A percentile compares a stretch with the other conserved stretches of the same genome.
These are phyloP conservation scores for Lethenteron reissneri DNA, from an alignment of 2,113 vertebrate genomes.

Conservation along the genomic window DNA sequence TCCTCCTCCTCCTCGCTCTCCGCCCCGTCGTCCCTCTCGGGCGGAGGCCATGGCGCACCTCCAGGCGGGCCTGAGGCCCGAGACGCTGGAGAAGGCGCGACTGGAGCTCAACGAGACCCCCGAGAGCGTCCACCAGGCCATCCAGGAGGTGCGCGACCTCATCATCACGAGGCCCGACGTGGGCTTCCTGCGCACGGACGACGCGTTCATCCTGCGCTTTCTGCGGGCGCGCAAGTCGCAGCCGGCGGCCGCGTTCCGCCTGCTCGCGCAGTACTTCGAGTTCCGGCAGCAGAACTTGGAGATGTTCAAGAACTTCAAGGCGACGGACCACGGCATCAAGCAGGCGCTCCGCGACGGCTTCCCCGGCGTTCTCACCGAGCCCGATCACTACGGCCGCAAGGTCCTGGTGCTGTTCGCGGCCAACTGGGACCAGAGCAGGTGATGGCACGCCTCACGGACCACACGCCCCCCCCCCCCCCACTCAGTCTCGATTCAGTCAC, in stretches of 20 bases:
- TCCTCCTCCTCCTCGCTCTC: too few relatives aligned
- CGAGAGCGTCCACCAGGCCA: constrained; percentile 88
- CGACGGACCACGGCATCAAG: constrained; percentile 90
- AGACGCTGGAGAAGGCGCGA: constrained; percentile 94
- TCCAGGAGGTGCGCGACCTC: constrained; percentile 97
- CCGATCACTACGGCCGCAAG: constrained; percentile 85
- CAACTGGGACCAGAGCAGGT: constrained; percentile 99
- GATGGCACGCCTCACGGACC: constrained; percentile 10
- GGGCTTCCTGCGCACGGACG: constrained; percentile 89
- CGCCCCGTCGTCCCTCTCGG: too few relatives aligned
- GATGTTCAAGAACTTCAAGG: constrained; percentile 99
- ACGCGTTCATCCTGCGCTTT: constrained; percentile 85
- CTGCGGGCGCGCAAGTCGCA: constrained; percentile 89
- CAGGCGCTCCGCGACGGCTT: constrained; percentile 93
- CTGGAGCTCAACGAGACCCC: constrained; percentile 91
- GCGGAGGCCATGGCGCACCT: constrained; percentile 60
- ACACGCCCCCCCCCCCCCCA: background rate
- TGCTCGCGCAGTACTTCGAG: constrained; percentile 91
- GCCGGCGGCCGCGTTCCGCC: constrained; percentile 86
- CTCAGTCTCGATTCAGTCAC: background rate
- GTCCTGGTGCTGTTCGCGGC: constrained; percentile 87
- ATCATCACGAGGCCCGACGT: constrained; percentile 96
- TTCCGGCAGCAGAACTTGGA: constrained; percentile 95
- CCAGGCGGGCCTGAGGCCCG: constrained; percentile 81
- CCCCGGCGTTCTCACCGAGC: constrained; percentile 71